Percentiles rank a stretch among this genome's conserved stretches.
These are phyloP conservation scores for Aurelia coerulea DNA, from an alignment of 30 jellyfish, hydroid and myxozoan genomes.

Conservation along the genomic window DNA sequence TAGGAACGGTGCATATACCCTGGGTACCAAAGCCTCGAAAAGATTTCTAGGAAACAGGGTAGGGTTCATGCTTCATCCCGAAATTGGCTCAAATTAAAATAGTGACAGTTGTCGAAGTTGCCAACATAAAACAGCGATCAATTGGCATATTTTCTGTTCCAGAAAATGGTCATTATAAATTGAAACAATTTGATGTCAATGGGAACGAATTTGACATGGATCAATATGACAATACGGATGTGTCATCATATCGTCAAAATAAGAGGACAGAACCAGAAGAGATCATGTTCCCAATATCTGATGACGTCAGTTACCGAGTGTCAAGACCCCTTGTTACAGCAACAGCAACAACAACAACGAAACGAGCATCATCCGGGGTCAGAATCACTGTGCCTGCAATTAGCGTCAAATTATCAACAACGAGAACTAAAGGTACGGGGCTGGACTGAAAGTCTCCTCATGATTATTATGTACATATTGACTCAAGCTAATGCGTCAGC, in stretches of 20 bases:
- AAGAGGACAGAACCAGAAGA: not conserved
- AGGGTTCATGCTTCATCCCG: too few species aligned
- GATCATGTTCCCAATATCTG: not conserved
- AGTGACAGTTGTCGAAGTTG: too few species aligned
- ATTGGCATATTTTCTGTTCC: conserved; percentile 4
- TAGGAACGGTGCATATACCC: too few species aligned
- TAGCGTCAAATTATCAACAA: conserved; percentile 40
- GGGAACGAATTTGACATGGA: not conserved
- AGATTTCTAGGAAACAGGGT: too few species aligned
- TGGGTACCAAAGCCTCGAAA: too few species aligned
- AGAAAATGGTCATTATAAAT: conserved; percentile 2
- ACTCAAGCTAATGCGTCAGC: too few species aligned
- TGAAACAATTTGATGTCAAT: conserved; percentile 15
- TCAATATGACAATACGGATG: not conserved
- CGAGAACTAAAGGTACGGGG: too few species aligned
- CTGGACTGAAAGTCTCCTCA: too few species aligned
- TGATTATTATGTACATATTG: too few species aligned
- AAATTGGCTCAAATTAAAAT: too few species aligned
- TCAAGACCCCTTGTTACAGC: conserved; percentile 8
- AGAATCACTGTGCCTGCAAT: conserved; percentile 59
- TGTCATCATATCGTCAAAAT: not conserved
- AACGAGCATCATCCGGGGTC: conserved; percentile 44
- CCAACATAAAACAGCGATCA: not conserved
- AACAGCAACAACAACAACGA: not conserved
- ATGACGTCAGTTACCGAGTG: conserved; percentile 1